These are phyloP conservation scores for Caenorhabditis doughertyi DNA, from an alignment of 2,888 invertebrate genomes.

Conservation along the genomic window DNA sequence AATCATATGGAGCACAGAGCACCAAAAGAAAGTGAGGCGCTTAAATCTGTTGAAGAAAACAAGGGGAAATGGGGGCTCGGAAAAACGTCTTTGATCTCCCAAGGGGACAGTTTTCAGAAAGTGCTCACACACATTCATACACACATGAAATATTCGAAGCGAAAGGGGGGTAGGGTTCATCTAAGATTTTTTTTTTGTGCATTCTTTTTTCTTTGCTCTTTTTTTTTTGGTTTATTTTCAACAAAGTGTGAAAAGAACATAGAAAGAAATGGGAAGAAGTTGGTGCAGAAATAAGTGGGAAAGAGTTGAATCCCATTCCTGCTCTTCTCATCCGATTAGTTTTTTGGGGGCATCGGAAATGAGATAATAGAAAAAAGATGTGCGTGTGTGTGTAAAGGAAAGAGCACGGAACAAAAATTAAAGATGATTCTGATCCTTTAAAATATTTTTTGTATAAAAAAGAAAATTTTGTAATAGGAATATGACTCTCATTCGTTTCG, in stretches of 20 bases:
- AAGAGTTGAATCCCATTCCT: slow-evolving; percentile 30
- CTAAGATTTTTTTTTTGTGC: slow-evolving; percentile 13
- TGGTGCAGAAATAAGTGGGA: too few relatives aligned
- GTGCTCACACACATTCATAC: slow-evolving; percentile 48
- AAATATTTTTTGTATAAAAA: too few relatives aligned
- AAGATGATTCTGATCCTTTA: slow-evolving; percentile 11
- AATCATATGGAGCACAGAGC: slow-evolving; percentile 11
- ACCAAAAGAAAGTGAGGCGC: background rate
- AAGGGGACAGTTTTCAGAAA: slow-evolving; percentile 46
- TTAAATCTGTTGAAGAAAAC: slow-evolving; percentile 29
- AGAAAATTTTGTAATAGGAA: too few relatives aligned
- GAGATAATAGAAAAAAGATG: slow-evolving; percentile 41
- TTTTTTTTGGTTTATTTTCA: background rate
- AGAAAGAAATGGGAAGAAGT: background rate
- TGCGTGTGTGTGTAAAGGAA: slow-evolving; percentile 6
- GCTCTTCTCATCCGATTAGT: slow-evolving; percentile 37
- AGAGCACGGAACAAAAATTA: slow-evolving; percentile 34
- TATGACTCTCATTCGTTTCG: too few relatives aligned
- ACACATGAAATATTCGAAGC: slow-evolving; percentile 44
- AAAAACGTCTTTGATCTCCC: slow-evolving; percentile 40
- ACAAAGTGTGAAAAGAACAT: background rate
- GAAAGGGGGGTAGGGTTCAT: slow-evolving; percentile 21
- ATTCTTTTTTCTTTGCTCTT: slow-evolving; percentile 1
- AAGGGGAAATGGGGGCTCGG: background rate
- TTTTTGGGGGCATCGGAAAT: slow-evolving; percentile 34